Conservation (phyloP, 2,888 invertebrate species). For the Metopia argyrocephala region DNA sequence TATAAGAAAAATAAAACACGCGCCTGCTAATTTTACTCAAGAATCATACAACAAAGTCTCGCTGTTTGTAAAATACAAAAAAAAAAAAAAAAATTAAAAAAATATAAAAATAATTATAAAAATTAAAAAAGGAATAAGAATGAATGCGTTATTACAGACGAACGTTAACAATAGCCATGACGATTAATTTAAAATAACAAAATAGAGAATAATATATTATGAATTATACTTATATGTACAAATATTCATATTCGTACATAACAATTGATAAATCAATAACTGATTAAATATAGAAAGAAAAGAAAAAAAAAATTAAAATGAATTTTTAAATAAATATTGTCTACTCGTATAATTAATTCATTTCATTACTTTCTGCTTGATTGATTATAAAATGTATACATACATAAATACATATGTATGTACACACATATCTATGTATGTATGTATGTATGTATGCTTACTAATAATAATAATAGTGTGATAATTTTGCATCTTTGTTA, state of each 20-base stretch:
- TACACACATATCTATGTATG: background rate
- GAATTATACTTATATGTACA: background rate
- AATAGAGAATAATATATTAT: background rate
- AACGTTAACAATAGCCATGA: background rate
- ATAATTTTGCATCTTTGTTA: constrained; percentile 24
- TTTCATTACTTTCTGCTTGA: background rate
- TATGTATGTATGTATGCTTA: background rate
- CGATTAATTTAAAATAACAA: background rate
- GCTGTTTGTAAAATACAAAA: background rate
- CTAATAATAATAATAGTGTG: background rate
- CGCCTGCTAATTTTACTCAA: background rate
- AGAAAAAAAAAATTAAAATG: too few relatives aligned
- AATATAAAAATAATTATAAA: background rate
- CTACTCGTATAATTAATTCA: background rate
- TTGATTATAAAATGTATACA: background rate
- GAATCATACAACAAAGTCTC: background rate
- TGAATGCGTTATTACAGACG: background rate
- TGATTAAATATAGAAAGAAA: background rate
- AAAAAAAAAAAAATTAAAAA: background rate
- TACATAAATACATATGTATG: background rate
- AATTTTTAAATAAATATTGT: background rate
- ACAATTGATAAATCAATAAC: background rate
- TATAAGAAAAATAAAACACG: background rate
- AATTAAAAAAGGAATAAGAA: background rate
- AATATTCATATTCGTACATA: background rate